Conservation (phyloP, 2,888 invertebrate species). For the Operophtera brumata region DNA sequence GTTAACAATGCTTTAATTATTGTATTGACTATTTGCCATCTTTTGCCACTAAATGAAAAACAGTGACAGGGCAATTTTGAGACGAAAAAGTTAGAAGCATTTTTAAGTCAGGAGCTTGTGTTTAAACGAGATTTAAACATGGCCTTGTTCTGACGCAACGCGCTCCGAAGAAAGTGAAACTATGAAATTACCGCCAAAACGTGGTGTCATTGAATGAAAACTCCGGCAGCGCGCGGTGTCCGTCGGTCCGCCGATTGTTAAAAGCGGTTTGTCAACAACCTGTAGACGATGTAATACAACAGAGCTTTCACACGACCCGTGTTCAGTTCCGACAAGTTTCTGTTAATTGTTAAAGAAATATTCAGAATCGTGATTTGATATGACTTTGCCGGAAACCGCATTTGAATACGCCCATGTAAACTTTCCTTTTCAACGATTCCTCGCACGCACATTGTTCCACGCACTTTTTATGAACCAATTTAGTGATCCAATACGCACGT, state of each 20-base stretch:
- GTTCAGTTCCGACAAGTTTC: conserved; percentile 44
- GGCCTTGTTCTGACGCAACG: conserved; percentile 60
- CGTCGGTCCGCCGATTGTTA: conserved; percentile 43
- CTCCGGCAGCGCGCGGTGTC: conserved; percentile 11
- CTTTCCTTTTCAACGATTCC: conserved; percentile 30
- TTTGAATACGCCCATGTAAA: conserved; percentile 26
- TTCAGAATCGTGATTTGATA: conserved; percentile 43
- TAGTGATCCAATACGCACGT: conserved; percentile 2
- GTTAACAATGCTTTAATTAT: too few species aligned
- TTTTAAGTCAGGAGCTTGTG: conserved; percentile 10
- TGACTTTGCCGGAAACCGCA: conserved; percentile 35
- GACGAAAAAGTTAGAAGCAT: too few species aligned
- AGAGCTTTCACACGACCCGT: conserved; percentile 53
- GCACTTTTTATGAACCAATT: conserved; percentile 20
- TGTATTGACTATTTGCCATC: too few species aligned
- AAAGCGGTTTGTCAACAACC: conserved; percentile 53
- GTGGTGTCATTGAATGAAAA: conserved; percentile 54
- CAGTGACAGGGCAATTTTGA: too few species aligned
- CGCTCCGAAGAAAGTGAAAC: conserved; percentile 65
- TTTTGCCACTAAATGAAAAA: too few species aligned
- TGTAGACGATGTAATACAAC: conserved; percentile 36
- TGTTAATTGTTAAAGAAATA: conserved; percentile 48
- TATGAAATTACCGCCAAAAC: conserved; percentile 57
- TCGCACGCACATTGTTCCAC: conserved; percentile 29
- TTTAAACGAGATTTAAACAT: conserved; percentile 45